phyloP scores from a whole-genome alignment of 2,888 invertebrate species.

The Lamproptera curius region DNA sequence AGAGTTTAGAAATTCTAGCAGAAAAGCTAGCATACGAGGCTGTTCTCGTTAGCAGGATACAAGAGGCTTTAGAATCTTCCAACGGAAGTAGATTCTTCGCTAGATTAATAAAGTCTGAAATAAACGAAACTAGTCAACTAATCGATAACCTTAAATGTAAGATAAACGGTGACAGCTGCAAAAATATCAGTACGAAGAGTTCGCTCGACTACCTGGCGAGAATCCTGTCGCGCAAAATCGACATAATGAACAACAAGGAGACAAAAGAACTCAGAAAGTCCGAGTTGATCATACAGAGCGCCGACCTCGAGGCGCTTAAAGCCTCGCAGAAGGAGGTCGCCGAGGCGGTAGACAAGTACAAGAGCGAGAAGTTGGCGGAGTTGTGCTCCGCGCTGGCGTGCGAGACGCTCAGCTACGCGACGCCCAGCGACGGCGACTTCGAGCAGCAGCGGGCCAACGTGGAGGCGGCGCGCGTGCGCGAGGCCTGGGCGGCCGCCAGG shows the following conservation, averaged over 20 bases:
- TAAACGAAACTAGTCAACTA: constrained; percentile 86
- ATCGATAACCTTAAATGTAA: constrained; percentile 85
- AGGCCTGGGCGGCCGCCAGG: constrained; percentile 86
- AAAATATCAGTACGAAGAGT: constrained; percentile 54
- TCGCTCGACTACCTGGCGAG: constrained; percentile 85
- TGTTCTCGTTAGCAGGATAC: constrained; percentile 82
- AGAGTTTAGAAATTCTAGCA: constrained; percentile 84
- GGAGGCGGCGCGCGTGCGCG: constrained; percentile 83
- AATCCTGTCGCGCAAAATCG: constrained; percentile 85
- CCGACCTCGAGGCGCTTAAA: constrained; percentile 72
- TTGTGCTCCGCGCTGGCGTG: constrained; percentile 83
- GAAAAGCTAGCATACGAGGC: constrained; percentile 90
- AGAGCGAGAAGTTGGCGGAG: constrained; percentile 82
- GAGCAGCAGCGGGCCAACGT: constrained; percentile 57
- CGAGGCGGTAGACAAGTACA: constrained; percentile 80
- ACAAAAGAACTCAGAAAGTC: constrained; percentile 45
- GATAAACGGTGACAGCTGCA: constrained; percentile 75
- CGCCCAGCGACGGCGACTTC: constrained; percentile 63
- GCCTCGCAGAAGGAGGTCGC: constrained; percentile 80
- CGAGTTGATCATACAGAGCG: constrained; percentile 61
- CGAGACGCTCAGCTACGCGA: constrained; percentile 81
- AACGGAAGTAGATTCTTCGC: constrained; percentile 78
- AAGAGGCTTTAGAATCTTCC: constrained; percentile 80
- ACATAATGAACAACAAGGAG: constrained; percentile 54
- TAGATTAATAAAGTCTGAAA: constrained; percentile 82